Evolutionary conservation across 2,888 invertebrate genomes (phyloP), one percentile per base, ranked within the genome.

Genomic region (Ornithoptera alexandrae): DNA sequence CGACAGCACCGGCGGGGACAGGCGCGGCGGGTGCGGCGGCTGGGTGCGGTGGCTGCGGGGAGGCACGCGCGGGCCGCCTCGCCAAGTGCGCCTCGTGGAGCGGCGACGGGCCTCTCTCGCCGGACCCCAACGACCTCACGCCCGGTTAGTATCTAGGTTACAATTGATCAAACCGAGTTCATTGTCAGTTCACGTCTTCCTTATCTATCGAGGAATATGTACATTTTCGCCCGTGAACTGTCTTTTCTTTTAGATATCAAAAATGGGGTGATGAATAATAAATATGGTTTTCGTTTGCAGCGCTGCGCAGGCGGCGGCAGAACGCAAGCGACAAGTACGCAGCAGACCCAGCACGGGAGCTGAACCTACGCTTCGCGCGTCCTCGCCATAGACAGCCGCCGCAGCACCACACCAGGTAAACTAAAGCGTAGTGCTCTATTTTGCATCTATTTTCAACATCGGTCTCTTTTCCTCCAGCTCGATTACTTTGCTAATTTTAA

Each of bases 311-410:
- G 2, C 93, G 95, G 59, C 93, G 97, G 50, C 95, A 97, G 77
- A 95, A 96, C 77, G 95, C 95, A 60, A 92, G 93, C 70, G 97
- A 97, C 74, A 97, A 97, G 89, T 97, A 97, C 89, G 96, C 97
- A 39, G 95, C 95, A 42, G 97, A 97, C 90, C 96, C 96, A 72
- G 95, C 96, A 72, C 85, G 90, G 79, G 97, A 97, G 83, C 90
- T 97, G 78, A 96, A 96, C 88, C 93, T 97, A 79, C 93, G 96
- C 72, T 97, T 97, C 92, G 95, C 95, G 80, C 92, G 97, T 75
- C 96, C 95, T n/a, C 80, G 94, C 71, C 93, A 93, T 75, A 87
- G 92, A 39, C 88, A 91, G 77, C 87, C 92, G 77, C 84, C 90
- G 69, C 81, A 81, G 42, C 81, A 85, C 17, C 87, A 86, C 73